phyloP scores from a whole-genome alignment of 2,113 vertebrate species.

The Etia nguti region DNA sequence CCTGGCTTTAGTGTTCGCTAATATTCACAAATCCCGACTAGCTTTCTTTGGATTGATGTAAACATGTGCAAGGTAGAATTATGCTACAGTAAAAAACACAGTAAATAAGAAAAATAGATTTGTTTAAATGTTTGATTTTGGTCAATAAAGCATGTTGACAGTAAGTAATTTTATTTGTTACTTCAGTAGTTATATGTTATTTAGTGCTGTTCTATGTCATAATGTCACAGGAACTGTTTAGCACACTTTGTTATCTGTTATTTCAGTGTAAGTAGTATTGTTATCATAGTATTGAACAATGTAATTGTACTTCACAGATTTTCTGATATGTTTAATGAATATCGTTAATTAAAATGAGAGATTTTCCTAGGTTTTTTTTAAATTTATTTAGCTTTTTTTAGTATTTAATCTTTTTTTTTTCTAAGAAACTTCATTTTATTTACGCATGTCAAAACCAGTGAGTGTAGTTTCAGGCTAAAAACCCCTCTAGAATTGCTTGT shows the following conservation, averaged over 20 bases:
- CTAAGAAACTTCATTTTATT: background rate
- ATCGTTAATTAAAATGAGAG: background rate
- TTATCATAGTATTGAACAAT: background rate
- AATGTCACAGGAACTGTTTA: background rate
- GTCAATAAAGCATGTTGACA: background rate
- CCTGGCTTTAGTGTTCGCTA: background rate
- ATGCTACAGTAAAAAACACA: background rate
- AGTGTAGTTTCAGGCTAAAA: accelerated
- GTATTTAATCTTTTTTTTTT: background rate
- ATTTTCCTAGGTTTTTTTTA: accelerated
- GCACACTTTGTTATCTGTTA: background rate
- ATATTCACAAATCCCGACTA: background rate
- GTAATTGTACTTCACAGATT: background rate
- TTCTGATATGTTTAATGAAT: background rate
- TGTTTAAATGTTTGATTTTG: background rate
- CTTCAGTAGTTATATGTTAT: background rate
- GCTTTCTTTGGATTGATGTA: background rate
- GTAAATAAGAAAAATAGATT: background rate
- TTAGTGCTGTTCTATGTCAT: background rate
- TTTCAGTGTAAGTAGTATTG: background rate
- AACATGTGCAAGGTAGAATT: background rate
- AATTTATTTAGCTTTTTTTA: accelerated
- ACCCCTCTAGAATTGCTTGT: background rate
- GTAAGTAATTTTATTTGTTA: background rate
- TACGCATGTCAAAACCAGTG: accelerated